phyloP scores from a whole-genome alignment of 2,113 vertebrate species.

The cat (Felis catus) region DNA sequence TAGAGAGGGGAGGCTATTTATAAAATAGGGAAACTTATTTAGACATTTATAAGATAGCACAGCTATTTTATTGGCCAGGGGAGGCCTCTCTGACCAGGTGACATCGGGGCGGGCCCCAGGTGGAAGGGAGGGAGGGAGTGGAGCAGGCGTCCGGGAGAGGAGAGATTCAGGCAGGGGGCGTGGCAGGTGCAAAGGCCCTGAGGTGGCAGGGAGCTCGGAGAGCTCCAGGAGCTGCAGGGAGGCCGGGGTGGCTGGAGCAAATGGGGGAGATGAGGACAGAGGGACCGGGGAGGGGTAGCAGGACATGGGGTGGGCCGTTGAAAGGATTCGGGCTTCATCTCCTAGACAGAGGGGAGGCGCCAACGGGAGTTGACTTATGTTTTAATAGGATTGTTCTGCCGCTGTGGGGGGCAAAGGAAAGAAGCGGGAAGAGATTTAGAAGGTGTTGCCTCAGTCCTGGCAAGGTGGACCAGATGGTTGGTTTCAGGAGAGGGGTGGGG shows the following conservation, averaged over 20 bases:
- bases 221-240: neutral
- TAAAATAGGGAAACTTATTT: too few species aligned
- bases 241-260: neutral
- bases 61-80: neutral
- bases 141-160: neutral
- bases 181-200: neutral
- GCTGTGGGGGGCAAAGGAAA: neutral
- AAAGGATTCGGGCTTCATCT: neutral
- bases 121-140: neutral
- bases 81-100: neutral
- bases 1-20: too few species aligned
- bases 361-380: accelerated
- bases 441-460: accelerated
- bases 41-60: too few species aligned
- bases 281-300: too few species aligned
- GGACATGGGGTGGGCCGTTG: neutral
- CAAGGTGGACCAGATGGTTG: accelerated
- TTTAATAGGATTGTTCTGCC: neutral
- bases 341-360: neutral
- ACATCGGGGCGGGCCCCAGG: accelerated
- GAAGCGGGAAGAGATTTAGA: neutral
- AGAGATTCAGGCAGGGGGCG: neutral
- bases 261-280: neutral
- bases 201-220: neutral
- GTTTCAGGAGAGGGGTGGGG: accelerated